Conservation (phyloP, 2,888 invertebrate species). For the Sphinx pinastri region DNA sequence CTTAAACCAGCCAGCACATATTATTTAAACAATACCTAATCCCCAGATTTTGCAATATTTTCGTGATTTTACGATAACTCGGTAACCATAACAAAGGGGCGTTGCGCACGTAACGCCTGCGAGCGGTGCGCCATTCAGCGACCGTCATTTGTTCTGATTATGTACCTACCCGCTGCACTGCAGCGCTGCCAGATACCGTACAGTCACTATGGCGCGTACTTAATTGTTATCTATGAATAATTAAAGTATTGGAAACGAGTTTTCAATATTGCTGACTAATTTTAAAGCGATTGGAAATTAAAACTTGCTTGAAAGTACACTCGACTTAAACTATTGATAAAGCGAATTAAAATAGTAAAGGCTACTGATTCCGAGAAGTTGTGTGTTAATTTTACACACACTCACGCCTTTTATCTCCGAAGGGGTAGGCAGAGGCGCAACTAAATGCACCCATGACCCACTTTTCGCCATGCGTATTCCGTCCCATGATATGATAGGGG, state of each 20-base stretch:
- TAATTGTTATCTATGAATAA: slow-evolving; percentile 22
- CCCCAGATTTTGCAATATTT: no score
- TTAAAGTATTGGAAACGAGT: neutral
- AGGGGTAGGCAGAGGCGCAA: no score
- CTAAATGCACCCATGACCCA: no score
- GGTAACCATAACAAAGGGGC: slow-evolving; percentile 19
- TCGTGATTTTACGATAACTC: neutral
- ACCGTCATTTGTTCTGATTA: slow-evolving; percentile 21
- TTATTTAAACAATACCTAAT: no score
- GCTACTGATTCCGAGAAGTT: no score
- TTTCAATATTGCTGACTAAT: neutral
- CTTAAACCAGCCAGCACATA: no score
- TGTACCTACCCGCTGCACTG: neutral
- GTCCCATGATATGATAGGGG: no score
- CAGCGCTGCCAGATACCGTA: slow-evolving; percentile 14
- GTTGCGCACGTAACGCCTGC: slow-evolving; percentile 29
- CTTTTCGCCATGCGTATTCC: no score
- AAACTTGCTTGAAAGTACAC: neutral
- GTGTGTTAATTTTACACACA: no score
- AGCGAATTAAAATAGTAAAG: no score
- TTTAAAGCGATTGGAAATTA: neutral
- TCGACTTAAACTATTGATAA: no score
- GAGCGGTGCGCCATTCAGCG: slow-evolving; percentile 35
- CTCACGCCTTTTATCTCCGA: no score
- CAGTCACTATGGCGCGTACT: slow-evolving; percentile 3